Conservation (phyloP, 2,888 invertebrate species). For the Sepioteuthis lessoniana region DNA sequence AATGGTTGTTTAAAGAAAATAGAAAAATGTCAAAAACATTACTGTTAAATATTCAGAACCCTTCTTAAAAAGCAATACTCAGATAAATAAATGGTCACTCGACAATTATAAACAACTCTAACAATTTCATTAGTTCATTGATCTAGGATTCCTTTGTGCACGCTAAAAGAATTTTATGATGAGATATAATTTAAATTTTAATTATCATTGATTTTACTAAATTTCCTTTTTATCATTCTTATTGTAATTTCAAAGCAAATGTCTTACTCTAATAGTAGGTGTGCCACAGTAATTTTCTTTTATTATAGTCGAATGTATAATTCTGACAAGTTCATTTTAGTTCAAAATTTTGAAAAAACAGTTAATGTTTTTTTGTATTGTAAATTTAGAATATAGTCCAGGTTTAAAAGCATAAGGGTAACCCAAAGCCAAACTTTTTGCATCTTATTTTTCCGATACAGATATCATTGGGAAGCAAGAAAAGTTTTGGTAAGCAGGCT, state of each 20-base stretch:
- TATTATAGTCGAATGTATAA: neutral
- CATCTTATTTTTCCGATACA: no score
- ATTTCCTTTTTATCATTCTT: neutral
- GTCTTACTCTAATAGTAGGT: neutral
- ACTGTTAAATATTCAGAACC: neutral
- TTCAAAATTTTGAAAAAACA: no score
- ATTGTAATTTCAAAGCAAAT: slow-evolving; percentile 1
- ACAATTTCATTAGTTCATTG: neutral
- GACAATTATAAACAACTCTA: neutral
- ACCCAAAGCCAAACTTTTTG: no score
- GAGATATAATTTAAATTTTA: neutral
- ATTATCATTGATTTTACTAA: neutral
- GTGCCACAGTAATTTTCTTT: neutral
- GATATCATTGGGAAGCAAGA: no score
- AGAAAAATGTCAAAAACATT: neutral
- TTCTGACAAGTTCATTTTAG: neutral
- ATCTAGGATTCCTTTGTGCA: neutral
- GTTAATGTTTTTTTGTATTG: no score
- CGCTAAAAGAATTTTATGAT: neutral
- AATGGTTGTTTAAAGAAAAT: neutral
- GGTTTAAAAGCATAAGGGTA: no score
- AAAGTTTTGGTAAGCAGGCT: no score
- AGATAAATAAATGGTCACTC: neutral
- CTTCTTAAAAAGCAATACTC: neutral
- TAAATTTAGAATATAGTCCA: no score